Evolutionary conservation across 2,113 vertebrate species (phyloP).

Genomic region (Ivindomyrus marchei): DNA sequence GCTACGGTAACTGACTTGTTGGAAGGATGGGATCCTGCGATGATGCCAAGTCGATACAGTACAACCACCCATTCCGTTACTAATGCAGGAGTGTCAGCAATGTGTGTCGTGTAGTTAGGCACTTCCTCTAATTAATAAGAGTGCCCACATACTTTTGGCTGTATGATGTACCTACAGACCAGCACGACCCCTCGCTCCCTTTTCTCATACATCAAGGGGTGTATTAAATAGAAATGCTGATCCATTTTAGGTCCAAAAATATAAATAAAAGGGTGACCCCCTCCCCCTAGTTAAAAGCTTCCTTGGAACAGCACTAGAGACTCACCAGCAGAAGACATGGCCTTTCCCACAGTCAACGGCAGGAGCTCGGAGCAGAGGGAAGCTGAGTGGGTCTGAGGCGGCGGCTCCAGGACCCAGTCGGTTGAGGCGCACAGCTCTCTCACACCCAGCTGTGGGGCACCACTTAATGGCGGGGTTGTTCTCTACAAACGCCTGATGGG

Average conservation of each 20-base stretch:
- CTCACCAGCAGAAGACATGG: conserved; percentile 97
- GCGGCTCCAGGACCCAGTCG: conserved; percentile 73
- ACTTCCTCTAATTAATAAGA: neutral
- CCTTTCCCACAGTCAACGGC: conserved; percentile 96
- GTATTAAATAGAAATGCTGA: neutral
- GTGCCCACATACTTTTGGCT: neutral
- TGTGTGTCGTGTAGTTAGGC: neutral
- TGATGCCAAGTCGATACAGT: neutral
- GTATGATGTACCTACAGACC: neutral
- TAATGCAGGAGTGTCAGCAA: neutral
- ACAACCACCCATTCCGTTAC: neutral
- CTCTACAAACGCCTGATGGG: conserved; percentile 89
- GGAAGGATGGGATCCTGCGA: neutral
- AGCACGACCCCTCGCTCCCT: neutral
- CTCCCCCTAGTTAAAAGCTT: neutral
- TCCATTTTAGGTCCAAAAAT: neutral
- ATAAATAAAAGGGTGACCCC: neutral
- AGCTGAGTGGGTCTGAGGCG: conserved; percentile 76
- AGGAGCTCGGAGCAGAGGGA: conserved; percentile 83
- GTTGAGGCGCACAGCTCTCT: conserved; percentile 86
- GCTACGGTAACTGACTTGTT: neutral
- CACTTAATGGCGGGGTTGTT: conserved; percentile 97
- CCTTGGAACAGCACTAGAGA: conserved; percentile 15
- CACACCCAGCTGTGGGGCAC: conserved; percentile 90
- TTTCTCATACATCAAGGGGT: neutral